Percentiles rank a stretch among this genome's conserved stretches.
Conservation (phyloP, 2,888 invertebrate genomes). For the Diaperis boleti region DNA sequence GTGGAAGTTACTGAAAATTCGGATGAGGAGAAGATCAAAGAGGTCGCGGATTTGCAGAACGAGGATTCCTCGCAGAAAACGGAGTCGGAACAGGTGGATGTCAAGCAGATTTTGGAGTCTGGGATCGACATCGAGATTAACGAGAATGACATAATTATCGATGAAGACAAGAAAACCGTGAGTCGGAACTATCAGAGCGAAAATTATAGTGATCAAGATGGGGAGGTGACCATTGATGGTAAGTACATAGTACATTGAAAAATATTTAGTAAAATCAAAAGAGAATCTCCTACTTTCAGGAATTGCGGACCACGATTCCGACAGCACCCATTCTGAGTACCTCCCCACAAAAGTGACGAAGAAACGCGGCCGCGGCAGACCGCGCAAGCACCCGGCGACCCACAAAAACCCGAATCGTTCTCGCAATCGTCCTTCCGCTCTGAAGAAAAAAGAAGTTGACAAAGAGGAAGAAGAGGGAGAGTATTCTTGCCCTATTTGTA, state of each 20-base stretch:
- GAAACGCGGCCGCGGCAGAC: constrained; percentile 12
- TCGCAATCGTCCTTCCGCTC: constrained; percentile 53
- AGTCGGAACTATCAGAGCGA: not conserved
- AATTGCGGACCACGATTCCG: constrained; percentile 49
- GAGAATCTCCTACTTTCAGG: not conserved
- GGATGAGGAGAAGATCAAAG: constrained; percentile 40
- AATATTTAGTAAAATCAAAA: too few relatives aligned
- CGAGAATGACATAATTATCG: constrained; percentile 30
- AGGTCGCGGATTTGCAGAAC: constrained; percentile 34
- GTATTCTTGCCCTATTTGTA: constrained; percentile 58
- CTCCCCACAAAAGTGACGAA: constrained; percentile 55
- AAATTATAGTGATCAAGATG: constrained; percentile 37
- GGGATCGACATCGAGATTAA: constrained; percentile 15
- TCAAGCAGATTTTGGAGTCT: constrained; percentile 21
- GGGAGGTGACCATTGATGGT: constrained; percentile 36
- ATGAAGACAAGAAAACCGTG: constrained; percentile 17
- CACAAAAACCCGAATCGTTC: constrained; percentile 43
- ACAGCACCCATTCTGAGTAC: constrained; percentile 62
- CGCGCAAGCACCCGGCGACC: constrained; percentile 55
- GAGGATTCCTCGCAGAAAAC: constrained; percentile 5
- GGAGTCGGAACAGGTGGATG: constrained; percentile 7
- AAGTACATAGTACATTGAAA: too few relatives aligned
- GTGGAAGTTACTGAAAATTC: constrained; percentile 57
- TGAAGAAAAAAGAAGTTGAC: constrained; percentile 52
- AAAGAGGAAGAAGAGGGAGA: constrained; percentile 58